Percentiles rank a stretch among this genome's conserved stretches.
phyloP scores from a whole-genome alignment of 2,888 invertebrate genomes.

The Lasioglossum pauxillum region DNA sequence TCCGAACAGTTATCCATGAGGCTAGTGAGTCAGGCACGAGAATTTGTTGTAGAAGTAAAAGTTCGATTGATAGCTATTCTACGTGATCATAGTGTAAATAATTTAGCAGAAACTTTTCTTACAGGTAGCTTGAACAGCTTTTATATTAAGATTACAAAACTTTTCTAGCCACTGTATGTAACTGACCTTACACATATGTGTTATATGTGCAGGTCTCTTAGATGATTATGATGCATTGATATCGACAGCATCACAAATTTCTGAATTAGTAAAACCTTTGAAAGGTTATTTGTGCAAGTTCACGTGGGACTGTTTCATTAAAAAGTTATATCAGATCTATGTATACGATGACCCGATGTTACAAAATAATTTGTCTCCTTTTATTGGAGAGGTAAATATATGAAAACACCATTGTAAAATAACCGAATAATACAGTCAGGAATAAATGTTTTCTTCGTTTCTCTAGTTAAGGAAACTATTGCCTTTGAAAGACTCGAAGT shows the following conservation, averaged over 20 bases:
- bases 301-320: constrained; percentile 89
- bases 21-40: constrained; percentile 87
- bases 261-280: constrained; percentile 87
- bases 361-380: constrained; percentile 86
- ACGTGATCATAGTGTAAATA: constrained; percentile 85
- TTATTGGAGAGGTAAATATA: constrained; percentile 85
- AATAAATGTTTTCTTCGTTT: constrained; percentile 18
- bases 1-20: constrained; percentile 88
- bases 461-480: constrained; percentile 79
- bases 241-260: constrained; percentile 86
- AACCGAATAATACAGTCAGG: neutral
- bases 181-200: constrained; percentile 17
- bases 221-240: constrained; percentile 88
- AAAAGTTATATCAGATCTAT: constrained; percentile 88
- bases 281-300: constrained; percentile 88
- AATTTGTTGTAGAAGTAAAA: constrained; percentile 88
- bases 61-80: constrained; percentile 86
- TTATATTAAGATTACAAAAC: neutral
- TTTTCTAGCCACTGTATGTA: neutral
- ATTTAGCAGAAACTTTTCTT: constrained; percentile 86
- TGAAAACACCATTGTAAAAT: neutral
- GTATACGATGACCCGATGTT: constrained; percentile 86
- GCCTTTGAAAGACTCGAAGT: constrained; percentile 80
- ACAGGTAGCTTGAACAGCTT: constrained; percentile 78
- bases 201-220: constrained; percentile 85